These are phyloP conservation scores for Peromyscus melanophrys DNA, from an alignment of 2,797 vertebrate genomes.

Conservation along the genomic window DNA sequence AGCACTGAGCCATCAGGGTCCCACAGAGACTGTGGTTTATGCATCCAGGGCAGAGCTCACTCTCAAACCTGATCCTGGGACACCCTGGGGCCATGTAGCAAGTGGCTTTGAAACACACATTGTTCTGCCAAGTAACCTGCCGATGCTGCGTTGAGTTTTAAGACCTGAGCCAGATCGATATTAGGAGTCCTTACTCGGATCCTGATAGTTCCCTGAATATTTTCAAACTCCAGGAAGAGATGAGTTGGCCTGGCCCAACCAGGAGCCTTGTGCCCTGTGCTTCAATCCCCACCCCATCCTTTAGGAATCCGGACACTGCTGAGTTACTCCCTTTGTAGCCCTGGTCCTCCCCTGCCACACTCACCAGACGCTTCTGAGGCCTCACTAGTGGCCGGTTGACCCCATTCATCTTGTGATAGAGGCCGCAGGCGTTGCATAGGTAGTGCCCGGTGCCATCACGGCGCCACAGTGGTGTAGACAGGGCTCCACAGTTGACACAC, in stretches of 20 bases:
- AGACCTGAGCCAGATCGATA: not conserved
- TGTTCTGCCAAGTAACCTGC: not conserved
- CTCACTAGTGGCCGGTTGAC: constrained; percentile 98
- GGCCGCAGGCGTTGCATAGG: constrained; percentile 98
- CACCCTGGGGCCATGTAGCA: not conserved
- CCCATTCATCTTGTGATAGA: constrained; percentile 99
- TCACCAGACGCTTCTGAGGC: constrained; percentile 98
- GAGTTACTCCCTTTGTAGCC: not conserved
- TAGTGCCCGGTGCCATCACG: constrained; percentile 98
- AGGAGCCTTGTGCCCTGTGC: not conserved
- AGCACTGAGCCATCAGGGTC: not conserved
- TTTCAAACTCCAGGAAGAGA: not conserved
- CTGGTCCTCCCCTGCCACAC: constrained; percentile 59
- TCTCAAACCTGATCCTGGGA: not conserved
- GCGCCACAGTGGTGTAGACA: constrained; percentile 98
- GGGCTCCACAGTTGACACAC: constrained; percentile 98
- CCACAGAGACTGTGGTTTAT: no score
- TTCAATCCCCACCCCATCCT: not conserved
- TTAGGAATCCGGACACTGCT: not conserved
- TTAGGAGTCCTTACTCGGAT: not conserved
- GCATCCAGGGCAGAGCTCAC: not conserved
- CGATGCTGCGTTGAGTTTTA: no score
- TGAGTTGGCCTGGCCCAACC: not conserved
- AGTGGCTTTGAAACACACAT: not conserved
- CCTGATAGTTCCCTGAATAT: not conserved